A percentile compares a stretch with the other conserved stretches of the same genome.
phyloP scores from a whole-genome alignment of 2,797 vertebrate species.

The Muscicapa comitata region DNA sequence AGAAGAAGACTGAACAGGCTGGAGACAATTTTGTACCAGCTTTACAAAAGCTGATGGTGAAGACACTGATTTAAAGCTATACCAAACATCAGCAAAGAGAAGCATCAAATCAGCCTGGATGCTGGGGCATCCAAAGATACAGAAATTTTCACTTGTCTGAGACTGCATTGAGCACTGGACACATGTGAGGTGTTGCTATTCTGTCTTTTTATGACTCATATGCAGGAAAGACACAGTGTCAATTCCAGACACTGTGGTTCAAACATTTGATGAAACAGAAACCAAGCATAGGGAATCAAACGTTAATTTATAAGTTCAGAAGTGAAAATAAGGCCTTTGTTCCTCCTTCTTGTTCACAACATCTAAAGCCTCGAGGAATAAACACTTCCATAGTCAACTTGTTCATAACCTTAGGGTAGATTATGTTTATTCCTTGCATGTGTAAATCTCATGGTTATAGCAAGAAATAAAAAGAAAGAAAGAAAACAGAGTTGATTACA shows the following conservation, averaged over 20 bases:
- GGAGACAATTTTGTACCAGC: not conserved
- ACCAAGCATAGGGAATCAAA: not conserved
- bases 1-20: not conserved
- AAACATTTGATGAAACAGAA: slow-evolving; percentile 7
- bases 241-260: not conserved
- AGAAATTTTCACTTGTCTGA: not conserved
- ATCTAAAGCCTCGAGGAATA: slow-evolving; percentile 1
- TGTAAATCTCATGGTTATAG: slow-evolving; percentile 22
- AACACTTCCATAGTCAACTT: not conserved
- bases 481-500: slow-evolving; percentile 19
- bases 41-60: not conserved
- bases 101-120: not conserved
- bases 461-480: slow-evolving; percentile 38
- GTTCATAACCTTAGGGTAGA: not conserved
- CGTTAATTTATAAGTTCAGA: slow-evolving; percentile 12
- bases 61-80: not conserved
- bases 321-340: not conserved
- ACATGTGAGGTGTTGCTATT: not conserved
- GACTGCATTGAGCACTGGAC: not conserved
- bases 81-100: not conserved
- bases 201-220: not conserved
- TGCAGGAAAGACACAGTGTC: not conserved
- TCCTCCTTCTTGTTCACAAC: slow-evolving; percentile 3
- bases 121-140: not conserved
- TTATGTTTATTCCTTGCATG: not conserved